These are phyloP conservation scores for Eumaeus atala DNA, from an alignment of 1,140 invertebrate species.

Conservation along the genomic window DNA sequence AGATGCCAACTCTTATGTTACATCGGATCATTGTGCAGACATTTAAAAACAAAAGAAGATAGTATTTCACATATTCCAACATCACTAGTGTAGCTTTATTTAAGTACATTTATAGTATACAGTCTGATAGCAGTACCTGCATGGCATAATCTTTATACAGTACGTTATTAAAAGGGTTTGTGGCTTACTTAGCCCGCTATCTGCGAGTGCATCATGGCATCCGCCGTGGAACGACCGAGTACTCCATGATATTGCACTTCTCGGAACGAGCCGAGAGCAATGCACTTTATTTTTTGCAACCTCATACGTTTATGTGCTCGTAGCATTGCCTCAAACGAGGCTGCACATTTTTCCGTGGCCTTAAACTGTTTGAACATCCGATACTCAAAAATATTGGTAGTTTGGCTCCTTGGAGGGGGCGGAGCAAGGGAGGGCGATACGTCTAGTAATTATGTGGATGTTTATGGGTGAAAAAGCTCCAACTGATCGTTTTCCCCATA, in stretches of 20 bases:
- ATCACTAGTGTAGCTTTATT: too few species aligned
- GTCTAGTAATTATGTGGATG: not conserved
- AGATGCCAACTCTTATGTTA: not conserved
- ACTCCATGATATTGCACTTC: slow-evolving; percentile 56
- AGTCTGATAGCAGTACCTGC: too few species aligned
- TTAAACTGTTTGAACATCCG: too few species aligned
- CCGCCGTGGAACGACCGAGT: slow-evolving; percentile 36
- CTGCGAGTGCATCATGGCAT: slow-evolving; percentile 55
- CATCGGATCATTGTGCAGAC: too few species aligned
- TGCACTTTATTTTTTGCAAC: slow-evolving; percentile 46
- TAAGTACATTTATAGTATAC: too few species aligned
- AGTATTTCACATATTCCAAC: too few species aligned
- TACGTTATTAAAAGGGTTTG: not conserved
- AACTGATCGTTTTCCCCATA: not conserved
- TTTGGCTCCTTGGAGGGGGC: too few species aligned
- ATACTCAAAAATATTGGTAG: too few species aligned
- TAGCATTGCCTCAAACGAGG: not conserved
- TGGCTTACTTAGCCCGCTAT: slow-evolving; percentile 22
- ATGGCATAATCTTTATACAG: slow-evolving; percentile 1
- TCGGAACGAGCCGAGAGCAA: slow-evolving; percentile 37
- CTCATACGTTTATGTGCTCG: not conserved
- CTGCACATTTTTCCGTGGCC: too few species aligned
- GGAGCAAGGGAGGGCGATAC: not conserved
- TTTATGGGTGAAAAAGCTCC: not conserved
- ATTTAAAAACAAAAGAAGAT: too few species aligned